phyloP scores from a whole-genome alignment of 1,140 invertebrate genomes.

The Neoseiulus cucumeris region DNA sequence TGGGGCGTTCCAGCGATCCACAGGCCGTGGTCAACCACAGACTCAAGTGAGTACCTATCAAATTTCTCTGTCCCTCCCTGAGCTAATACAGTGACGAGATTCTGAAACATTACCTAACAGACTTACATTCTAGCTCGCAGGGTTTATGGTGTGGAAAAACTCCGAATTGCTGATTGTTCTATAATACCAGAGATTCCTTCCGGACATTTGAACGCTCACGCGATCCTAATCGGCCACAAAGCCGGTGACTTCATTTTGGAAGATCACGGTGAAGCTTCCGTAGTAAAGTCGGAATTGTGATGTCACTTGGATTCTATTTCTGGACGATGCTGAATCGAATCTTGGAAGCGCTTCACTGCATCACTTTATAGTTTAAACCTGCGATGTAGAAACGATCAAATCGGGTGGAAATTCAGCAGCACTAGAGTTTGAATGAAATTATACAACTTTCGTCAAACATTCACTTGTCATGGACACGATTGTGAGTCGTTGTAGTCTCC shows the following conservation, averaged over 20 bases:
- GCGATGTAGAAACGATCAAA: too few species aligned
- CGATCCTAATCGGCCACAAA: neutral
- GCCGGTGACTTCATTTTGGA: neutral
- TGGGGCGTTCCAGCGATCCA: neutral
- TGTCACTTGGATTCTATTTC: too few species aligned
- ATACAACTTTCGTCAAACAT: too few species aligned
- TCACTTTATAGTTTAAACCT: too few species aligned
- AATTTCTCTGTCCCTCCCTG: neutral
- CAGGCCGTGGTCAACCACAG: neutral
- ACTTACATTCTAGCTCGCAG: neutral
- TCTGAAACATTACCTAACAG: neutral
- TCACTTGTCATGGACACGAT: too few species aligned
- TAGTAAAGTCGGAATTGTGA: too few species aligned
- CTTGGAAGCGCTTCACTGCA: too few species aligned
- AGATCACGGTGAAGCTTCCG: neutral
- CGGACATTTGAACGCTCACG: neutral
- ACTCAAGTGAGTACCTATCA: neutral
- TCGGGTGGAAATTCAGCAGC: too few species aligned
- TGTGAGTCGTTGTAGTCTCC: too few species aligned
- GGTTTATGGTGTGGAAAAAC: neutral
- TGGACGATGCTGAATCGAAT: too few species aligned
- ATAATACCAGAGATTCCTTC: neutral
- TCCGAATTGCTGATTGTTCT: neutral
- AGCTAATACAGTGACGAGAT: neutral
- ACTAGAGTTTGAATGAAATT: too few species aligned